Base-by-base conservation (phyloP, 2,797 vertebrate species). In the Leptodactylus fallax region DNA sequence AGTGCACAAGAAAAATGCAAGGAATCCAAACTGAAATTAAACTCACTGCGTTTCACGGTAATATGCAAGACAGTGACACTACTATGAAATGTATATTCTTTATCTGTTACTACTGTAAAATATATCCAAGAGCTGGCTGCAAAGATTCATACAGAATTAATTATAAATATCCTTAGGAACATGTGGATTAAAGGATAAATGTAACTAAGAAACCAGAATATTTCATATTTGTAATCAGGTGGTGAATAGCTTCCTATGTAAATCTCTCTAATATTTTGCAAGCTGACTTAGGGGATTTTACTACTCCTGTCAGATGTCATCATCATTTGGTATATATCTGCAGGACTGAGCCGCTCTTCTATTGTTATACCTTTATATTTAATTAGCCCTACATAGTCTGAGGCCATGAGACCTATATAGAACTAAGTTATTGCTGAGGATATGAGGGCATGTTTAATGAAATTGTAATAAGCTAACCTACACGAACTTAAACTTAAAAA, bases 221-320 rank as follows among this genome's bases (percentile, higher is more conserved):
- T 47, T 81, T 81, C 16, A 61, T 61, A 81, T 61, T 63, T 60
- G 36, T 21, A 58, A 47, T 61, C 79, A 81, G 27, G 25, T 81
- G 45, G 53, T 81, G 36, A 81, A 61, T 60, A 45, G 78, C 55
- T 58, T 61, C 47, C n/a, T 77, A 77, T 53, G 49, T n/a, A 77
- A 23, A 53, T 53, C 74, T 77, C 49, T 51, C 21, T 77, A 77
- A 77, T 77, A 77, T 77, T 77, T 77, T 77, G 53, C 74, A 77
- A 77, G 74, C 49, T 53, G 47, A 77, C n/a, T 77, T 77, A 77
- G 49, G 49, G 74, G 49, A 77, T 77, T 77, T 77, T 77, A n/a
- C 74, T 77, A 12, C 49, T 51, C 71, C 71, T 74, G 71, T 51
- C 71, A 74, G 47, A 74, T 74, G 71, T 74, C 71, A 74, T 51